Evolutionary conservation across 2,113 vertebrate genomes (phyloP), one percentile per base, ranked within the genome.

Genomic region (Sinocyclocheilus maitianheensis): DNA sequence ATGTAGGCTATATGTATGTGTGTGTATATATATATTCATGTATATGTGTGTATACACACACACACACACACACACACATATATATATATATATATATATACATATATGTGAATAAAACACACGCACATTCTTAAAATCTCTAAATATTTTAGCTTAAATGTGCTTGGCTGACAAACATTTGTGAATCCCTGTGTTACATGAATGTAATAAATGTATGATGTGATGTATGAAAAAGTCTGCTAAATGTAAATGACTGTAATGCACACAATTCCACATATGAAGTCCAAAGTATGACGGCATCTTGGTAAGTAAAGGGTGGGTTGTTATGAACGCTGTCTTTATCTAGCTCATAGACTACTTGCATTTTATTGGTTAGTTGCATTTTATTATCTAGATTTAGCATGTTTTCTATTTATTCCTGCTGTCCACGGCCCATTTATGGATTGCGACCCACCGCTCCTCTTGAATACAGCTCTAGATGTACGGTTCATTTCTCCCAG

Each of bases 271-370:
- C 51, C 76, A 12, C 30, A 37, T 58, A 30, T 58, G 51, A 78
- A 3, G 51, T 22, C 58, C 53, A 40, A 58, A 62, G 11, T 62
- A 14, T 62, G 77, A 24, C 3, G 22, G 16, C 11, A 2, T 37
- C 11, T 13, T 16, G 77, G 77, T 80, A 80, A 80, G 55, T 80
- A 62, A 43, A 14, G 77, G 55, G 34, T 77, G 48, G 74, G 16
- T 24, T 26, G 16, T 20, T 67, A 34, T 8, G 30, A 69, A 34
- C 14, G 5, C 2, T 37, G 67, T 37, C 16, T 69, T 69, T 37
- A 30, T 30, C 5, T 30, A 26, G 24, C 24, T 30, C 60, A 4
- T n/a, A 11, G 10, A n/a, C 60, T 62, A n/a, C 22, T 3, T 26
- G 11, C 11, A 2, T 65, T 26, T 26, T 5, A 26, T 24, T 4